phyloP scores from a whole-genome alignment of 2,888 invertebrate species.

The Dastarcus helophoroides region DNA sequence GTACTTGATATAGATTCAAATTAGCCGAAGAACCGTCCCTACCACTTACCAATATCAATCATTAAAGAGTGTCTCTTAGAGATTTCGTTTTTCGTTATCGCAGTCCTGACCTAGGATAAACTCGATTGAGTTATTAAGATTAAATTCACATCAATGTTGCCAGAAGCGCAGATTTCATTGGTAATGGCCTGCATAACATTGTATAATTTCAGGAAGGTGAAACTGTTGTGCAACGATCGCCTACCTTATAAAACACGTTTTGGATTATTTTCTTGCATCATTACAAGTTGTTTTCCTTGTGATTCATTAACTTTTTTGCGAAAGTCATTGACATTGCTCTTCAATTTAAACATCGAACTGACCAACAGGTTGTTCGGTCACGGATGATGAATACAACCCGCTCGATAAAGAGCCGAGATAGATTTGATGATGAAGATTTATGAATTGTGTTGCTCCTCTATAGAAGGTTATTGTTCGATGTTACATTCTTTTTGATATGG shows the following conservation, averaged over 20 bases:
- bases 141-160: too few relatives aligned
- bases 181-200: constrained; percentile 26
- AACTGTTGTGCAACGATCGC: constrained; percentile 13
- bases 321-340: constrained; percentile 26
- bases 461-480: too few relatives aligned
- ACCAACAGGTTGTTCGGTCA: constrained; percentile 14
- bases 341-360: constrained; percentile 9
- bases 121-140: too few relatives aligned
- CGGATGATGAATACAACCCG: constrained; percentile 13
- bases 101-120: not conserved
- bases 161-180: too few relatives aligned
- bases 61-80: too few relatives aligned
- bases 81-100: not conserved
- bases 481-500: too few relatives aligned
- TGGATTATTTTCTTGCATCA: constrained; percentile 20
- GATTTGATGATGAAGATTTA: too few relatives aligned
- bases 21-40: too few relatives aligned
- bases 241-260: constrained; percentile 11
- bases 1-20: too few relatives aligned
- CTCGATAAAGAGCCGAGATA: too few relatives aligned
- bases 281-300: constrained; percentile 29
- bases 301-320: constrained; percentile 25
- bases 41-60: too few relatives aligned
- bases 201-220: constrained; percentile 25
- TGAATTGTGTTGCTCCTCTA: too few relatives aligned